Evolutionary conservation across 1,140 invertebrate species (phyloP).

Genomic region (Helicorthomorpha holstii): DNA sequence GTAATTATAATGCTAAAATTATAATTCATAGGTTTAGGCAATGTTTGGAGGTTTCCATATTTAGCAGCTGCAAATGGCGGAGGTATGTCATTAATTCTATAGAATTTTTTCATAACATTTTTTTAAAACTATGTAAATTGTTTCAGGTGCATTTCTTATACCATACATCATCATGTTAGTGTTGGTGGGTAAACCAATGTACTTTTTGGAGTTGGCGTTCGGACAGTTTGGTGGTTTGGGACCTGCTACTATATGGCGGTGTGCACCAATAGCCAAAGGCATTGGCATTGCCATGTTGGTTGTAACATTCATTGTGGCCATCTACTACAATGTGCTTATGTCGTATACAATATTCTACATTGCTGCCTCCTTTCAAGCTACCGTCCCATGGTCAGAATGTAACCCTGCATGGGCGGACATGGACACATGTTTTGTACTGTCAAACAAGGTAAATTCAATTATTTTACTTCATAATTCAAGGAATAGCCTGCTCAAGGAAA

Average conservation of each 20-base stretch:
- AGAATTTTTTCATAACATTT: not conserved
- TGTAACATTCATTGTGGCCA: constrained; percentile 41
- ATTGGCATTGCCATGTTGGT: constrained; percentile 61
- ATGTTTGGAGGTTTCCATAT: constrained; percentile 28
- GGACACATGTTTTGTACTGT: constrained; percentile 24
- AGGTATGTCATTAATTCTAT: constrained; percentile 15
- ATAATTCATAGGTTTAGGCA: too few relatives aligned
- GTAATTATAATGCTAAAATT: too few relatives aligned
- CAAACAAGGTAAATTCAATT: constrained; percentile 7
- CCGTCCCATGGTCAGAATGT: constrained; percentile 30
- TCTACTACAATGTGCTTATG: constrained; percentile 69
- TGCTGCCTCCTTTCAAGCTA: constrained; percentile 38
- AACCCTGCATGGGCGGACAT: constrained; percentile 36
- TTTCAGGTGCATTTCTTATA: constrained; percentile 56
- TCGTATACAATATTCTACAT: constrained; percentile 58
- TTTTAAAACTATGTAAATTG: constrained; percentile 10
- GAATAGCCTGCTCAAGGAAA: not conserved
- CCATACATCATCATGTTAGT: constrained; percentile 60
- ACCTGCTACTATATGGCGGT: constrained; percentile 30
- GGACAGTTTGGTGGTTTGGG: constrained; percentile 34
- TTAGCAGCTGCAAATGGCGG: constrained; percentile 27
- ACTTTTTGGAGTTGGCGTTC: constrained; percentile 36
- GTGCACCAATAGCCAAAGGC: constrained; percentile 29
- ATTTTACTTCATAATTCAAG: not conserved
- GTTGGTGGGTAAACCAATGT: constrained; percentile 62